Evolutionary conservation across 2,113 vertebrate genomes (phyloP).

Genomic region (Equus przewalskii): DNA sequence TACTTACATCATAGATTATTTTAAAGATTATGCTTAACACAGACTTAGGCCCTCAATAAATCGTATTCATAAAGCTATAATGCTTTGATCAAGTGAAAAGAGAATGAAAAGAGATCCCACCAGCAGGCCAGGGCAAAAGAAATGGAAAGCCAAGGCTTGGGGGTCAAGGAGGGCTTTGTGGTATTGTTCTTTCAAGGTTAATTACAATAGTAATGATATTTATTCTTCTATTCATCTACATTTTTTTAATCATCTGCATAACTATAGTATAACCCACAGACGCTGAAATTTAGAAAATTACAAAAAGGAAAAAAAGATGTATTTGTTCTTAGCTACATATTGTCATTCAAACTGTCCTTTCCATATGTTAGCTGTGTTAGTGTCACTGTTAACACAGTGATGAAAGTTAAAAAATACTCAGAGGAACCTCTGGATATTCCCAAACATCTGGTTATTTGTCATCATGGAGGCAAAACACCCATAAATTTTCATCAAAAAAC

Average conservation of each 20-base stretch:
- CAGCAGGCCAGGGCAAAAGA: not conserved
- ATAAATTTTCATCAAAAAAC: not conserved
- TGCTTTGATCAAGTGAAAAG: not conserved
- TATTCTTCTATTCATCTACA: not conserved
- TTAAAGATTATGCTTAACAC: not conserved
- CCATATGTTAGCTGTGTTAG: not conserved
- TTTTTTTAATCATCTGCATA: not conserved
- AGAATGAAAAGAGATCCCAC: not conserved
- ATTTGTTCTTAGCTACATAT: not conserved
- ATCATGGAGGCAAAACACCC: not conserved
- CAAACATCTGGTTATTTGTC: constrained; percentile 2
- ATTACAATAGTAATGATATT: not conserved
- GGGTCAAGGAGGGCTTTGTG: not conserved
- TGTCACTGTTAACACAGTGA: not conserved
- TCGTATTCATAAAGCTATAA: not conserved
- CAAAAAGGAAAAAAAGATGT: not conserved
- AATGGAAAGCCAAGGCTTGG: not conserved
- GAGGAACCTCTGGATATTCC: not conserved
- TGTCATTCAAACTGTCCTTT: not conserved
- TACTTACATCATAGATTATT: not conserved
- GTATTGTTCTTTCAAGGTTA: not conserved
- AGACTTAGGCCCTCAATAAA: not conserved
- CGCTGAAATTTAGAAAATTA: not conserved
- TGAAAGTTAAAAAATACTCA: not conserved
- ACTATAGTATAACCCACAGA: not conserved